These are phyloP conservation scores for Osmerus mordax DNA, from an alignment of 2,113 vertebrate species.

Conservation along the genomic window DNA sequence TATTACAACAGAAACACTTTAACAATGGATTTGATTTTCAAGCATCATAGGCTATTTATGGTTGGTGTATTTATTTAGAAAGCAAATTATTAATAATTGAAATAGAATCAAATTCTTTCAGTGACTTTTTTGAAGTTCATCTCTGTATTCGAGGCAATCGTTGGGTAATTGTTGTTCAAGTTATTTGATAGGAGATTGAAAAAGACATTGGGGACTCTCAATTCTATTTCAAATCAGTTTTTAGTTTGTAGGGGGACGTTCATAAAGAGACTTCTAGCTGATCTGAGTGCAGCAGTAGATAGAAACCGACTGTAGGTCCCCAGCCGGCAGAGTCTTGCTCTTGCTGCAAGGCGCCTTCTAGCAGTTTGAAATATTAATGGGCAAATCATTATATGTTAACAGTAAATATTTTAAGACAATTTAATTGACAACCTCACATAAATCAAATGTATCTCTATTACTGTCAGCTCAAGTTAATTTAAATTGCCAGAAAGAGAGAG, in stretches of 20 bases:
- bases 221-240: background rate
- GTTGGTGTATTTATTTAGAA: no score
- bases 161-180: no score
- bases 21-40: background rate
- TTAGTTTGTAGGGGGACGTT: background rate
- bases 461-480: background rate
- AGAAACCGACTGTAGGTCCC: background rate
- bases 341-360: background rate
- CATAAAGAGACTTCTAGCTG: background rate
- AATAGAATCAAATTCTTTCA: no score
- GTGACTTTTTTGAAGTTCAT: no score
- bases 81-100: no score
- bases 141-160: no score
- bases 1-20: background rate
- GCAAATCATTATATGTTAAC: background rate
- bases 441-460: slow-evolving; percentile 21
- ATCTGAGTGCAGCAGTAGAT: background rate
- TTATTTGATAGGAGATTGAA: no score
- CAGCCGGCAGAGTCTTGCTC: background rate
- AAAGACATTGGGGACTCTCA: no score
- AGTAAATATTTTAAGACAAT: slow-evolving; percentile 14
- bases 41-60: no score
- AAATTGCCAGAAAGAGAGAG: no score
- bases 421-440: slow-evolving; percentile 11
- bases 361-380: slow-evolving; percentile 11